Base-by-base conservation (phyloP, 2,113 vertebrate species). In the Scartelaos histophorus region DNA sequence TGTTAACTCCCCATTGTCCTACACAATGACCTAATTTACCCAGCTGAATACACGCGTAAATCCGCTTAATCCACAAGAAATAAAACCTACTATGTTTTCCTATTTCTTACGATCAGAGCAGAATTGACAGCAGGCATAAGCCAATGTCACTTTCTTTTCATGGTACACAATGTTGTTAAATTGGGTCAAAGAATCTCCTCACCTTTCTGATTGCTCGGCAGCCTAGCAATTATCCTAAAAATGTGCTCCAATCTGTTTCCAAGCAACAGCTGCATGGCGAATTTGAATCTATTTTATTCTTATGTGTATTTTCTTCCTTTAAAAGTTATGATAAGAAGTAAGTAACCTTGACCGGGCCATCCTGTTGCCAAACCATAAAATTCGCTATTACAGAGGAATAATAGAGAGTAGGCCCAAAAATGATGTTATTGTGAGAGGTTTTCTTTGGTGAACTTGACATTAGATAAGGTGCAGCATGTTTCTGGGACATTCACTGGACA, bases 121-220 rank as follows among this genome's bases (percentile, higher is more conserved):
- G 57, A 83, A 84, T 56, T 78, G 77, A 85, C 67, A 82, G 74
- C 67, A 68, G 69, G 73, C 72, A 67, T 58, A 82, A 77, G 66
- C 61, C 68, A 77, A 22, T 70, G 75, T 80, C 76, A 71, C 65
- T 64, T 76, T 85, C 78, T 76, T 74, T 73, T 75, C 70, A 73
- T 68, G 56, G 51, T 66, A 74, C 70, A 76, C 79, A 81, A 75
- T 80, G 70, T 72, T 51, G 71, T 76, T 76, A 66, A 74, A 66
- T 46, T 19, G 45, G 82, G 91, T 88, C 87, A 90, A 83, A 84
- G 45, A 86, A 79, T 90, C 73, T 69, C 65, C 19, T 85, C 83
- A 91, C 81, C 87, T 89, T 81, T 84, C 83, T 88, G 87, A 91
- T 88, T 91, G 84, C 79, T 82, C 85, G 47, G 78, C 82, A 69